Evolutionary conservation across 2,888 invertebrate genomes (phyloP).

Genomic region (Chorisops tibialis): DNA sequence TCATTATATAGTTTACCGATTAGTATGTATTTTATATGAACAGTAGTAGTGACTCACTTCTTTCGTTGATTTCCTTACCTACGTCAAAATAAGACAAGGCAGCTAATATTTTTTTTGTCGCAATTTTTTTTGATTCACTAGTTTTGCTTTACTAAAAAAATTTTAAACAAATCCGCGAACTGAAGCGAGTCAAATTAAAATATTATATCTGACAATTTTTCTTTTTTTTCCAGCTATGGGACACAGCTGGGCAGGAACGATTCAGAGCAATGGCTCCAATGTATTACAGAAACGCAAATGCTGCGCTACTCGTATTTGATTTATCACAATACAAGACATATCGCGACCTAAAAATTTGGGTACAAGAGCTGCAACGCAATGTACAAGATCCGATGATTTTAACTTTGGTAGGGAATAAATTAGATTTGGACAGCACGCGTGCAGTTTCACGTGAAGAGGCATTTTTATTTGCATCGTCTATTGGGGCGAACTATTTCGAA

Average conservation of each 20-base stretch:
- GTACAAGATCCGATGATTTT: constrained; percentile 76
- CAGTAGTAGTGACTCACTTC: too few species aligned
- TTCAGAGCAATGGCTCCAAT: constrained; percentile 91
- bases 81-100: too few species aligned
- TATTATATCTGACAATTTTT: neutral
- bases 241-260: constrained; percentile 52
- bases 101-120: too few species aligned
- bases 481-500: constrained; percentile 82
- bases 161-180: too few species aligned
- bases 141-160: too few species aligned
- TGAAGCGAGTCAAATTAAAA: neutral
- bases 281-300: constrained; percentile 91
- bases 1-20: too few species aligned
- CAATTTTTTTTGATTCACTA: too few species aligned
- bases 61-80: too few species aligned
- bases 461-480: constrained; percentile 69
- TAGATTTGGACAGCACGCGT: constrained; percentile 66
- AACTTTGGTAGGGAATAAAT: constrained; percentile 81
- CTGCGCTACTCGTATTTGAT: constrained; percentile 83
- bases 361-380: constrained; percentile 72
- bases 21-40: too few species aligned
- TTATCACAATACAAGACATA: constrained; percentile 74
- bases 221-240: constrained; percentile 46
- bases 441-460: constrained; percentile 68
- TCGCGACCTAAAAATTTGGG: constrained; percentile 80